A percentile compares a stretch with the other conserved stretches of the same genome.
Evolutionary conservation across 2,888 invertebrate species (phyloP).

Genomic region (Allophyes oxyacanthae): DNA sequence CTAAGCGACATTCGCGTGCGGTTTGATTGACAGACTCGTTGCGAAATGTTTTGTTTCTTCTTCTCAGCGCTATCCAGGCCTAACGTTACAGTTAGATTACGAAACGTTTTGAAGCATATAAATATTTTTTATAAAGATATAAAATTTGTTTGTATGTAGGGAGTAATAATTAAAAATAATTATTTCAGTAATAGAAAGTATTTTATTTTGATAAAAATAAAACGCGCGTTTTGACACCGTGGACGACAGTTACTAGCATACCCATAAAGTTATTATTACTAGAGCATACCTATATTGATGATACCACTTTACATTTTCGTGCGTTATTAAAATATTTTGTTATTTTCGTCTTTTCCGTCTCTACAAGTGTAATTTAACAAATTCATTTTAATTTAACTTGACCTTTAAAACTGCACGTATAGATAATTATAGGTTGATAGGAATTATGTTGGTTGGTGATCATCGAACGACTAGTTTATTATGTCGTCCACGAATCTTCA

Average conservation of each 20-base stretch:
- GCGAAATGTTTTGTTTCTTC: conserved; percentile 42
- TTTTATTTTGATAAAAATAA: no score
- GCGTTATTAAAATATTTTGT: conserved; percentile 8
- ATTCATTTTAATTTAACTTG: conserved; percentile 4
- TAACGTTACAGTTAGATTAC: conserved; percentile 30
- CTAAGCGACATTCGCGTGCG: conserved; percentile 52
- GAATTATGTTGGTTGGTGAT: conserved; percentile 23
- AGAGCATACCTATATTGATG: conserved; percentile 23
- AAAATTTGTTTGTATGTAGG: no score
- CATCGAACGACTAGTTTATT: conserved; percentile 39
- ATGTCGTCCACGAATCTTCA: conserved; percentile 51
- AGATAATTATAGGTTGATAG: conserved; percentile 23
- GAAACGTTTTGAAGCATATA: conserved; percentile 27
- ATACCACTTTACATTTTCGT: neutral
- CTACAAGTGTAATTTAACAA: neutral
- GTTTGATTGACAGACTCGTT: conserved; percentile 36
- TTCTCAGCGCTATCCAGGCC: conserved; percentile 31
- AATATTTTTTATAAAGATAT: no score
- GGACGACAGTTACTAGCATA: no score
- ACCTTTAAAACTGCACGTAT: conserved; percentile 36
- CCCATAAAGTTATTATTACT: no score
- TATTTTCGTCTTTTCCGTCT: conserved; percentile 12
- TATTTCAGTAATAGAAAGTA: no score
- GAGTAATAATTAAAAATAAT: no score
- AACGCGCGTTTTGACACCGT: no score